Percentiles rank a stretch among this genome's conserved stretches.
These are phyloP conservation scores for Augochlora pura DNA, from an alignment of 1,140 invertebrate genomes.

Conservation along the genomic window DNA sequence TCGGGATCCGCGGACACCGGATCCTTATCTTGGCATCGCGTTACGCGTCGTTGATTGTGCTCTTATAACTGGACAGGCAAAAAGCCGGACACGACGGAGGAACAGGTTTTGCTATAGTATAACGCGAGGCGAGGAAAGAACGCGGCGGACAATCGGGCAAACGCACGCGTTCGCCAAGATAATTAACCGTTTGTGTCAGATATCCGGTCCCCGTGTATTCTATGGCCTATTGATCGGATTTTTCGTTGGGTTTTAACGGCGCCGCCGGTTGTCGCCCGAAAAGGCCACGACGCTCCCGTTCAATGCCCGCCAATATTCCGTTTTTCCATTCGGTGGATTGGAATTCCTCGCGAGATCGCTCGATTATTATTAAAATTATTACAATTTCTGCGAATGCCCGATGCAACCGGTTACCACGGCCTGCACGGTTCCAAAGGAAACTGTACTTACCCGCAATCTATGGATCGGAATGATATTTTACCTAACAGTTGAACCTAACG, in stretches of 20 bases:
- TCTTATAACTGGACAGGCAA: constrained; percentile 23
- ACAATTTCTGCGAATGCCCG: background rate
- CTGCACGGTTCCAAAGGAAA: background rate
- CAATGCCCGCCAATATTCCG: constrained; percentile 5
- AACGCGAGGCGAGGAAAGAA: constrained; percentile 5
- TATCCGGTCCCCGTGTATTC: constrained; percentile 31
- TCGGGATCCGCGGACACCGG: constrained; percentile 13
- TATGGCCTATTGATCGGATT: constrained; percentile 27
- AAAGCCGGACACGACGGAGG: constrained; percentile 46
- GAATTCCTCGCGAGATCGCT: constrained; percentile 1
- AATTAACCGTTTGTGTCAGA: constrained; percentile 50
- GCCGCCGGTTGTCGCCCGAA: constrained; percentile 11
- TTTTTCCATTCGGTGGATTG: constrained; percentile 1
- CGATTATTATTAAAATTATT: constrained; percentile 16
- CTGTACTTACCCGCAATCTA: too few relatives aligned
- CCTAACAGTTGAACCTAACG: background rate
- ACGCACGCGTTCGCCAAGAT: constrained; percentile 44
- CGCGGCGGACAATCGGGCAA: constrained; percentile 50
- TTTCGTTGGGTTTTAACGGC: constrained; percentile 13
- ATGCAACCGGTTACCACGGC: background rate
- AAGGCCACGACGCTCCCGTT: constrained; percentile 3
- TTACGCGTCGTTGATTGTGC: constrained; percentile 59
- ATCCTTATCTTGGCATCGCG: constrained; percentile 54
- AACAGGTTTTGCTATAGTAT: constrained; percentile 40
- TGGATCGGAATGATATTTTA: background rate